Base-by-base conservation (phyloP, 92 coral and sea anemone genomes). In the Epizoanthus scotinus region DNA sequence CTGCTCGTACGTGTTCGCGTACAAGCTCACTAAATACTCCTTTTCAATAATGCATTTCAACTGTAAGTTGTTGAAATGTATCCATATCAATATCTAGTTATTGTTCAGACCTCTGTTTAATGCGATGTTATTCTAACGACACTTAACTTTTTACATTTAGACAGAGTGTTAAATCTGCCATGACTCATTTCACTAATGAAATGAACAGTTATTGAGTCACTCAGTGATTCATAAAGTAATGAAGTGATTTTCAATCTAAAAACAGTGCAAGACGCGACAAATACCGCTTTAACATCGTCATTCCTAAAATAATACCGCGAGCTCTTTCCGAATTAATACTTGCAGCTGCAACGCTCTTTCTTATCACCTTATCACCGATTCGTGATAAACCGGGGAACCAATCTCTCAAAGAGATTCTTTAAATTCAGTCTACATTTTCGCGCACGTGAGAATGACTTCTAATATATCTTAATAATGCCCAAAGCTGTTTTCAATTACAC, bases 61-160 rank as follows among this genome's bases (percentile, higher is more conserved):
- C 53, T 47, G 63, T 52, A 20, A 60, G 67, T 60, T 75, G 81
- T 75, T 75, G 81, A 75, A 75, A 75, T 24, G 81, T 75, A 75
- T 75, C 81, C 29, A 75, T 75, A 36, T 75, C 69, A 75, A 53
- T 9, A 56, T 22, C 68, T 38, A 67, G 49, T 73, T 40, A 75
- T 34, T 58, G 81, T 58, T 40, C 28, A 38, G 29, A 18, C 26
- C 42, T 28, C 53, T 75, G 38, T 60, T 75, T 10, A 75, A 60
- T 44, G 54, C 59, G 36, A 75, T 75, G 69, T 59, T 75, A 17
- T 75, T 34, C 54, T 15, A 22, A 17, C 9, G 56, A 75, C 68
- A 26, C 56, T 38, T 63, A n/a, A 75, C 67, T 24, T 75, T 75
- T 75, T 38, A 40, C 27, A 56, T 73, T 59, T 27, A 44, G 59